These are phyloP conservation scores for Phenganax stokvisi DNA, from an alignment of 92 coral and sea anemone genomes.

Conservation along the genomic window DNA sequence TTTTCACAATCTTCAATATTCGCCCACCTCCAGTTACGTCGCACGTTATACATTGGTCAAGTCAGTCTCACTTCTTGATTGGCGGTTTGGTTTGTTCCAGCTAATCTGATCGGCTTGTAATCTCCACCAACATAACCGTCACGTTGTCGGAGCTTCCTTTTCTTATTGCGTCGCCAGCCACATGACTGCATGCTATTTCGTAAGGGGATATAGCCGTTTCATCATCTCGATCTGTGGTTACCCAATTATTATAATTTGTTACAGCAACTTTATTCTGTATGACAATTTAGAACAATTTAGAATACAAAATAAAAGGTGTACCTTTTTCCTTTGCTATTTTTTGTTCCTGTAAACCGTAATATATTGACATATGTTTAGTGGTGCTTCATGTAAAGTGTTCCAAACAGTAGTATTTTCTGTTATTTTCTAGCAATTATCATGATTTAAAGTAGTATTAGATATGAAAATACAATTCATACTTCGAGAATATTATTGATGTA, in stretches of 20 bases:
- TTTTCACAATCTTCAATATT: not conserved
- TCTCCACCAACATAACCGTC: conserved; percentile 88
- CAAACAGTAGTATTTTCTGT: no score
- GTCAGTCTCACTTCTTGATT: conserved; percentile 11
- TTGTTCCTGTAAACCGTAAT: not conserved
- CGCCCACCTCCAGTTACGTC: not conserved
- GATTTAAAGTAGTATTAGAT: not conserved
- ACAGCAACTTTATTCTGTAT: not conserved
- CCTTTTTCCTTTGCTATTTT: not conserved
- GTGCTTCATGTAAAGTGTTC: no score
- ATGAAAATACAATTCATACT: conserved; percentile 36
- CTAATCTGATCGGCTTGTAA: conserved; percentile 30
- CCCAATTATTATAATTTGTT: conserved; percentile 7
- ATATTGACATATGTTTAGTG: no score
- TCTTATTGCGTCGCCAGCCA: conserved; percentile 90
- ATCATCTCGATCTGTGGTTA: conserved; percentile 36
- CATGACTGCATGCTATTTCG: conserved; percentile 69
- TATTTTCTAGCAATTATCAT: not conserved
- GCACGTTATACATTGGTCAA: not conserved
- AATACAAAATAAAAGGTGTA: not conserved
- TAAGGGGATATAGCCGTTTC: conserved; percentile 63
- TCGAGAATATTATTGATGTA: conserved; percentile 73
- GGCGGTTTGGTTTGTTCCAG: not conserved
- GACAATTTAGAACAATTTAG: not conserved
- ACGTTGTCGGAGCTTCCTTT: conserved; percentile 99